A percentile compares a stretch with the other conserved stretches of the same genome.
phyloP scores from a whole-genome alignment of 1,140 invertebrate genomes.

The Elysia chlorotica region DNA sequence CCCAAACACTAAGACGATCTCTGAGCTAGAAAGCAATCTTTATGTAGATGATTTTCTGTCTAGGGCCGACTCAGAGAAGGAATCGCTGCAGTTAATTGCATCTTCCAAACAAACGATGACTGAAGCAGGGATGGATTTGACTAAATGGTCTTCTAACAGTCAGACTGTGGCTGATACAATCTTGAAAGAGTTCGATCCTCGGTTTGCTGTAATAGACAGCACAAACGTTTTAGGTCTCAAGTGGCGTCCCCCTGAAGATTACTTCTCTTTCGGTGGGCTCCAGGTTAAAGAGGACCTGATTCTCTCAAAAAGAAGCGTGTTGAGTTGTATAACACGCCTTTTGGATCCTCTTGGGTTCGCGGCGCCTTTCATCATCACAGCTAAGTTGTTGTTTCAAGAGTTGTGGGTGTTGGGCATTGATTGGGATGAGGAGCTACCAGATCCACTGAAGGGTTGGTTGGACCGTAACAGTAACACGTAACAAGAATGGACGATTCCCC shows the following conservation, averaged over 20 bases:
- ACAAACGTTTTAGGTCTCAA: not conserved
- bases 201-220: not conserved
- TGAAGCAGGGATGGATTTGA: not conserved
- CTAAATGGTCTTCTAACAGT: not conserved
- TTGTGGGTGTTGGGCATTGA: not conserved
- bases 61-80: no score
- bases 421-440: not conserved
- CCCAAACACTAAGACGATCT: no score
- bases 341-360: not conserved
- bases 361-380: not conserved
- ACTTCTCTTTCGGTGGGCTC: no score
- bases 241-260: not conserved
- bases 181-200: not conserved
- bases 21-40: no score
- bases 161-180: not conserved
- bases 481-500: not conserved
- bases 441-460: not conserved
- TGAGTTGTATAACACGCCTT: not conserved
- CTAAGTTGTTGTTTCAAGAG: conserved; percentile 1
- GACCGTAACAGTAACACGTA: not conserved
- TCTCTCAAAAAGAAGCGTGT: not conserved
- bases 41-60: no score
- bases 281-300: no score
- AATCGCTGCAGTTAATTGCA: no score
- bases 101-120: no score